Evolutionary conservation across 2,113 vertebrate species (phyloP).

Genomic region (Oncorhynchus nerka): DNA sequence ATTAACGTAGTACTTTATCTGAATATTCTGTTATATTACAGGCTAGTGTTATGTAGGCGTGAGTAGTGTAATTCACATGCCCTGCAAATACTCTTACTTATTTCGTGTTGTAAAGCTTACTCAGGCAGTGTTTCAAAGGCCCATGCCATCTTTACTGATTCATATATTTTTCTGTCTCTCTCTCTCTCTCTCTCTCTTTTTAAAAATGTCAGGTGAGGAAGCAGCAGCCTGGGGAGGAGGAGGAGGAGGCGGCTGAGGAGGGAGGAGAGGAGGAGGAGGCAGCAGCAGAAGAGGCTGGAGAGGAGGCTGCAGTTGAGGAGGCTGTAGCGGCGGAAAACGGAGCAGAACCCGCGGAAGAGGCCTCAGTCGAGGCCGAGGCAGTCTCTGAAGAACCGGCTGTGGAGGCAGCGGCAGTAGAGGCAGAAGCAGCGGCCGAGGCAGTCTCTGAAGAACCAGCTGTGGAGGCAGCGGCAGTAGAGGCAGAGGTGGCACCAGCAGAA

Average conservation of each 20-base stretch:
- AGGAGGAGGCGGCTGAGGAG: background rate
- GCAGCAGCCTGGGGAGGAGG: constrained; percentile 14
- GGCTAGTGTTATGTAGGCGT: background rate
- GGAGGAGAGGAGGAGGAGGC: constrained; percentile 6
- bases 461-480: background rate
- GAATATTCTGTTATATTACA: no score
- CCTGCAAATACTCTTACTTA: background rate
- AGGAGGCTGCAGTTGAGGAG: constrained; percentile 7
- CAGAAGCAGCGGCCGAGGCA: constrained; percentile 5
- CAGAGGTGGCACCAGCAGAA: background rate
- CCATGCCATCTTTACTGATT: background rate
- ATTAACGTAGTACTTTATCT: no score
- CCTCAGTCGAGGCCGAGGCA: background rate
- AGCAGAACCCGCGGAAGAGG: background rate
- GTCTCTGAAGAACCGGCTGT: background rate
- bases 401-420: background rate
- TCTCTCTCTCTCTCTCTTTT: background rate
- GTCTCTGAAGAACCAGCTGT: background rate
- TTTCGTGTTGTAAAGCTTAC: background rate
- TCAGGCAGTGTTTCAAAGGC: background rate
- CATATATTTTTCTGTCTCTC: background rate
- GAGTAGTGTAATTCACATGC: background rate
- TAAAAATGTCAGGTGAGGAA: constrained; percentile 35
- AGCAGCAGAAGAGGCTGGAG: background rate
- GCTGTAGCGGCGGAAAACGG: background rate